Conservation (phyloP, 2,797 vertebrate species). For the Pygocentrus nattereri region DNA sequence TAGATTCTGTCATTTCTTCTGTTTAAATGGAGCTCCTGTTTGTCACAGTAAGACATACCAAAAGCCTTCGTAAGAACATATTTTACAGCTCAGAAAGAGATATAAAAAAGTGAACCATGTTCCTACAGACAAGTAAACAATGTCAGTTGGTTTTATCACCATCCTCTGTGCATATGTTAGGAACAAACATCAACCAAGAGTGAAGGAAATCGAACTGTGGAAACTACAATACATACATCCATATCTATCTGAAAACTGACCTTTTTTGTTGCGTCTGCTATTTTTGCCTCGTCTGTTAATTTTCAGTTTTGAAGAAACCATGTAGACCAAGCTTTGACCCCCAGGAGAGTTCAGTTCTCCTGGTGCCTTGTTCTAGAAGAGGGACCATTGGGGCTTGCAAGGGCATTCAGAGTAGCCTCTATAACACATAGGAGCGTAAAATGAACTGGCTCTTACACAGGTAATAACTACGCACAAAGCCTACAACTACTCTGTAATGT, state of each 20-base stretch:
- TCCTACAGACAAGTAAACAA: slow-evolving; percentile 10
- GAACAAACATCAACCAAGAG: background rate
- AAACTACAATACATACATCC: slow-evolving; percentile 29
- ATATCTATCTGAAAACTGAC: background rate
- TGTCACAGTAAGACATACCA: slow-evolving; percentile 6
- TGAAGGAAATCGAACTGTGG: background rate
- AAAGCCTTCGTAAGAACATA: slow-evolving; percentile 21
- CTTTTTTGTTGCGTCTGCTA: background rate
- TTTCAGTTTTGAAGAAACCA: slow-evolving; percentile 10
- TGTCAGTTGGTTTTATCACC: slow-evolving; percentile 23
- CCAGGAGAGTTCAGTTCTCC: background rate
- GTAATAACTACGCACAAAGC: slow-evolving; percentile 27
- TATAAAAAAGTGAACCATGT: slow-evolving; percentile 13
- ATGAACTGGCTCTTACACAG: slow-evolving; percentile 25
- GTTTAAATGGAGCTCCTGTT: background rate
- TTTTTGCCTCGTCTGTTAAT: background rate
- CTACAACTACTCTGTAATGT: slow-evolving; percentile 23
- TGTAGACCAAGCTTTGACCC: slow-evolving; percentile 2
- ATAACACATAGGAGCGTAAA: slow-evolving; percentile 17
- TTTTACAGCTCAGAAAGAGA: slow-evolving; percentile 32
- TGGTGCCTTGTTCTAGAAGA: slow-evolving; percentile 18
- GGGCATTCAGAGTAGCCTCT: slow-evolving; percentile 9
- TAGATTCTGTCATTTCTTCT: background rate
- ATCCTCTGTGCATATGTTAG: slow-evolving; percentile 36
- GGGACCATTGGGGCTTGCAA: background rate